Evolutionary conservation across 2,888 invertebrate genomes (phyloP), one percentile per base, ranked within the genome.

Genomic region (Macrostomum cliftonense): DNA sequence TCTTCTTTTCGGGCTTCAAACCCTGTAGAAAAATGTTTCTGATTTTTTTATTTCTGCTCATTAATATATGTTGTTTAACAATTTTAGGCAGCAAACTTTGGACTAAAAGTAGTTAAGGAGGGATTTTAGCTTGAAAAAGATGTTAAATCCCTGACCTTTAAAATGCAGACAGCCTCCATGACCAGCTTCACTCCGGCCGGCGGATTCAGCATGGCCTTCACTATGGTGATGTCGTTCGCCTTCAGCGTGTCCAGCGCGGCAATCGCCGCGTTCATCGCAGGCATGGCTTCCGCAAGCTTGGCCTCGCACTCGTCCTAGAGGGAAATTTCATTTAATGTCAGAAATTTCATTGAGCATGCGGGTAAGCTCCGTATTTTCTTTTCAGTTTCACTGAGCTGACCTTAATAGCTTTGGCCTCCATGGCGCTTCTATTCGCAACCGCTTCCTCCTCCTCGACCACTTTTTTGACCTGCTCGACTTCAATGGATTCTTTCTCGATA

Each of bases 141-240:
- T 28, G 11, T 17, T 17, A 46, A 7, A 7, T 5, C 2, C 20
- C 52, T 42, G 40, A 63, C 65, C 59, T 64, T 68, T 60, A 68
- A 61, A 42, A 68, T 66, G 49, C 68, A 68, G 47, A 68, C 63
- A 38, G 67, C 60, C 52, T 67, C 68, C 67, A 68, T 66, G 45
- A 68, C 68, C 1, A 68, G 58, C 48, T 60, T 63, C 12, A 68
- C 67, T 16, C 66, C 67, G 5, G 57, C 51, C 13, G 68, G 68
- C 5, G 68, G 68, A 50, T 63, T 67, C 11, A 54, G 47, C 65
- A 68, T 64, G 1, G 61, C 53, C 55, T 67, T 68, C 40, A 68
- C 67, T 7, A 67, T 61, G 37, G 63, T 61, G 55, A 68, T 67
- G 56, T 68, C 68, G 54, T 65, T 64, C 56, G 66, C 67, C 51